phyloP scores from a whole-genome alignment of 2,113 vertebrate species.

The Mixornis gularis region DNA sequence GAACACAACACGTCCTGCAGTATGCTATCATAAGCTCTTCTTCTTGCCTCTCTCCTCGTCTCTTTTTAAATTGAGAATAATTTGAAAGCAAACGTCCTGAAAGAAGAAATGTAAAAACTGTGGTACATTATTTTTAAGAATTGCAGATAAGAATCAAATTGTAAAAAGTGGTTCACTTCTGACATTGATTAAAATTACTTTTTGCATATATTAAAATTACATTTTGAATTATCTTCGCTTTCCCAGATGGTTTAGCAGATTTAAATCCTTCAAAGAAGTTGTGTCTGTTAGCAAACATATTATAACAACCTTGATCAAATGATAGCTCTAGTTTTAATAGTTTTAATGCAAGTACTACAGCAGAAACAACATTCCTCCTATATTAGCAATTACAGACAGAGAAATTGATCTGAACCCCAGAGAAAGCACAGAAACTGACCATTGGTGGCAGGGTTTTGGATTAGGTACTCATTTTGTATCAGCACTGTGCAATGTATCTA shows the following conservation, averaged over 20 bases:
- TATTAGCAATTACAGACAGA: background rate
- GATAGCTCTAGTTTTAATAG: background rate
- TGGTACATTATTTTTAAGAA: background rate
- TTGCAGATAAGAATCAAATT: background rate
- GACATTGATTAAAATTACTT: constrained; percentile 10
- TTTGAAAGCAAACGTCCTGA: background rate
- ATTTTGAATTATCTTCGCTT: background rate
- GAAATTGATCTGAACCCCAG: background rate
- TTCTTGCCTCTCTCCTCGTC: background rate
- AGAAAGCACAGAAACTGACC: background rate
- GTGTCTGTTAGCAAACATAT: background rate
- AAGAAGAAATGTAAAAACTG: background rate
- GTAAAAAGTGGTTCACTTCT: background rate
- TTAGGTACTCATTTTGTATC: background rate
- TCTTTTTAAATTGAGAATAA: background rate
- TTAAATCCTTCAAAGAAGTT: background rate
- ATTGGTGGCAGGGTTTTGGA: background rate
- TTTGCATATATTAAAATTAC: constrained; percentile 26
- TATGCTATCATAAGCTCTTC: background rate
- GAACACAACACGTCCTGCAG: fast-evolving
- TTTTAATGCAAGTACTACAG: background rate
- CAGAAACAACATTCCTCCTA: background rate
- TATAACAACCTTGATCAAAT: background rate
- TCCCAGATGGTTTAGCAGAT: constrained; percentile 18
- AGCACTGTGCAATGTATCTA: background rate